Evolutionary conservation across 2,797 vertebrate species (phyloP).

Genomic region (Bryconaethiops microstoma): DNA sequence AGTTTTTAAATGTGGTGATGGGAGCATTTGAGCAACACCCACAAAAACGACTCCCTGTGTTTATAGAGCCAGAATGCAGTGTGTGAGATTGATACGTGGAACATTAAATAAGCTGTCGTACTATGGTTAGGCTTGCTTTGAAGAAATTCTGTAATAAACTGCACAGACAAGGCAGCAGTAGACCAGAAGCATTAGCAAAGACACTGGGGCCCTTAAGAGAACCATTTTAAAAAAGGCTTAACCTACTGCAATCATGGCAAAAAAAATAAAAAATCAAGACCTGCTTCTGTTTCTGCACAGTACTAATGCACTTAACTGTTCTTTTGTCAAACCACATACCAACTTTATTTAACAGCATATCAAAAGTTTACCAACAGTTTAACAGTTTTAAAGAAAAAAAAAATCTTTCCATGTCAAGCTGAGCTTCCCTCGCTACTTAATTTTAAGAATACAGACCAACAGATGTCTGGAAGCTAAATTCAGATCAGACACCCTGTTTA

Average conservation of each 20-base stretch:
- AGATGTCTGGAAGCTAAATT: not conserved
- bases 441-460: not conserved
- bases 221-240: not conserved
- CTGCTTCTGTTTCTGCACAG: no score
- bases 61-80: slow-evolving; percentile 5
- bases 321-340: not conserved
- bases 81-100: not conserved
- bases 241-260: not conserved
- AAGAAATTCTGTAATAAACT: not conserved
- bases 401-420: not conserved
- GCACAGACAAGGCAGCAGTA: not conserved
- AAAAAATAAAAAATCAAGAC: no score
- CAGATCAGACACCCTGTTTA: not conserved
- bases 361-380: not conserved
- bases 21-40: not conserved
- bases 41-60: not conserved
- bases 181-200: not conserved
- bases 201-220: not conserved
- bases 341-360: not conserved
- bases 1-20: not conserved
- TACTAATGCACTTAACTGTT: not conserved
- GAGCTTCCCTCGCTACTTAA: not conserved
- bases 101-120: not conserved
- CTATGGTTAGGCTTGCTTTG: not conserved
- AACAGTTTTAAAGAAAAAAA: not conserved